Evolutionary conservation across 2,888 invertebrate genomes (phyloP), one percentile per base, ranked within the genome.

Genomic region (Belgica antarctica): DNA sequence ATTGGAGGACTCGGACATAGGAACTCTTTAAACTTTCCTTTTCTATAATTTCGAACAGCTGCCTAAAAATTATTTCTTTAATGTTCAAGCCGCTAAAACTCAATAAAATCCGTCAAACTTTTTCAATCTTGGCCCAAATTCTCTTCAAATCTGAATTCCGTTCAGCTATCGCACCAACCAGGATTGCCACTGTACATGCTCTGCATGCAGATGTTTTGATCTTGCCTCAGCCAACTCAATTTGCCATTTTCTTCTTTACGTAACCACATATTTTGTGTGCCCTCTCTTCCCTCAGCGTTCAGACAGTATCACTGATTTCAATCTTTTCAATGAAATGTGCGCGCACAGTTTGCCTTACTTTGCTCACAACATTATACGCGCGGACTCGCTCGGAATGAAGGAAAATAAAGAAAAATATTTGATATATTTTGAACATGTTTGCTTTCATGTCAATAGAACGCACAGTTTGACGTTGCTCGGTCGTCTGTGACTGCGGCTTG

Each of bases 301-400:
- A 52, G 68, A 68, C 68, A 68, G 57, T 68, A 68, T 68, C 68
- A 68, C 8, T 68, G 68, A 46, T 27, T 68, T 68, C 68, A 46
- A 68, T 68, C 68, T 68, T 19, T 41, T 22, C n/a, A 24, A 22
- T 59, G 59, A 65, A n/a, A 65, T 65, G 65, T 47, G 36, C 68
- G 46, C 68, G 47, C 68, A 57, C 52, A 57, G 24, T 22, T 27
- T 46, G 25, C 46, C 27, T n/a, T 10, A 22, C 31, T 27, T 46
- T 19, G 22, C 28, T 12, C 34, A 47, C 65, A 66, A 66, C 52
- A 52, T 52, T 52, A 52, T 52, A 52, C 22, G 52, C n/a, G n/a
- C n/a, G n/a, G n/a, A 52, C 52, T 52, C 52, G 52, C 10, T n/a
- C 22, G 52, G 52, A 52, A 41, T n/a, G 41, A 41, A 41, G 41